Base-by-base conservation (phyloP, 1,140 invertebrate genomes). In the Steinernema feltiae region DNA sequence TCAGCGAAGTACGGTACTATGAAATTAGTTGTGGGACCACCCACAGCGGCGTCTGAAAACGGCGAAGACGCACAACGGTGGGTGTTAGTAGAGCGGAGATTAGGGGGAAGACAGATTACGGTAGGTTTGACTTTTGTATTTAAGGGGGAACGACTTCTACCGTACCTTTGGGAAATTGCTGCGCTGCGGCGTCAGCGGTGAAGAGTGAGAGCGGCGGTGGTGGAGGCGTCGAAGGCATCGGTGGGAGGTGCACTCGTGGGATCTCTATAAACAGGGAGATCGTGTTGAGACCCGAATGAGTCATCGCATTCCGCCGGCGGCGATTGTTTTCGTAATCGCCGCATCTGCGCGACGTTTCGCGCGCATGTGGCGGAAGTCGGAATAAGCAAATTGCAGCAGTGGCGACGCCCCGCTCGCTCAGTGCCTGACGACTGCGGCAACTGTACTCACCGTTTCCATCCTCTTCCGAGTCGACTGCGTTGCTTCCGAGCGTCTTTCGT, bases 221-320 rank as follows among this genome's bases (percentile, higher is more conserved):
- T 30, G 76, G 76, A 69, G 76, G 76, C 30, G 76, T 72, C 3
- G 76, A 71, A 15, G 76, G 76, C 17, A 63, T 63, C n/a, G 76
- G 76, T 27, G 76, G 76, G 24, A 77, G 48, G 35, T 41, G 35
- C 7, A 41, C 35, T 7, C 18, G 35, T 18, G 35, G 35, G 35
- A 41, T 41, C n/a, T 73, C 71, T 1, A 46, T 1, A 27, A 69
- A 31, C 41, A 31, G 30, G 31, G 48, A 7, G 35, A 7, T 7
- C 35, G 18, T 18, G 35, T 41, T 7, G 35, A 41, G 7, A 7
- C 35, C 35, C 7, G 7, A 7, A 7, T 41, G 18, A 41, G 18
- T 7, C 35, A 18, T 18, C 35, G 35, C 35, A 7, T 41, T 41
- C 35, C 35, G 35, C 35, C 35, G 35, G 7, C 35, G 35, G 7